Evolutionary conservation across 1,140 invertebrate genomes (phyloP), one percentile per base, ranked within the genome.

Genomic region (Steinernema khuongi): DNA sequence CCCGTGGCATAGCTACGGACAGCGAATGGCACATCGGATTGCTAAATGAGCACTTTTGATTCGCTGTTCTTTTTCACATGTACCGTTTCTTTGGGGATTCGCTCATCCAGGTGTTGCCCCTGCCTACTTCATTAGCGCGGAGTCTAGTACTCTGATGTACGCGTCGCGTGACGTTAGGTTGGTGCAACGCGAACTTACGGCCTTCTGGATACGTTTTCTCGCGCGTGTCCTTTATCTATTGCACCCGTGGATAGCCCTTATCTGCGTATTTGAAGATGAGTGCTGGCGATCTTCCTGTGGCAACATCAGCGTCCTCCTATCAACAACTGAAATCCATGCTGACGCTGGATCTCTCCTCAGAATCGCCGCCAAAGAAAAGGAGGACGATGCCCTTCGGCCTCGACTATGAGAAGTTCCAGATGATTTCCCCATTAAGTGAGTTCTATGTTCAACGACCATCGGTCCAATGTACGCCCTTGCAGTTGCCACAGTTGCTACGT

Each of bases 261-360:
- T 60, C 50, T 60, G 4, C 50, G 7, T 22, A 26, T 26, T 60
- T 60, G 50, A 14, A 60, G 50, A 60, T 60, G 50, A 60, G 50
- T 60, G 50, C 50, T 60, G 50, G 50, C 22, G 50, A 60, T 60
- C 50, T 60, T 22, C 50, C 50, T 14, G 50, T 60, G 50, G 50
- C 50, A 60, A 60, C 50, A 60, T 60, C 50, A 22, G 50, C 50
- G 11, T 60, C 50, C 50, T 60, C 50, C 26, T 60, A 60, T 60
- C 50, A 60, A 22, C 50, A 60, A 26, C 50, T 60, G 19, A 60
- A 60, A 60, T 60, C 50, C 11, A 60, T 60, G 50, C 50, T 60
- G 11, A 60, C 50, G 50, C 50, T 60, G 50, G 50, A 60, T 26
- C 19, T 60, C 7, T 17, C 50, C 11, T 60, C 50, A 14, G 50